Percentiles rank a stretch among this genome's conserved stretches.
Conservation (phyloP, 2,888 invertebrate genomes). For the Cephalotes varians region DNA sequence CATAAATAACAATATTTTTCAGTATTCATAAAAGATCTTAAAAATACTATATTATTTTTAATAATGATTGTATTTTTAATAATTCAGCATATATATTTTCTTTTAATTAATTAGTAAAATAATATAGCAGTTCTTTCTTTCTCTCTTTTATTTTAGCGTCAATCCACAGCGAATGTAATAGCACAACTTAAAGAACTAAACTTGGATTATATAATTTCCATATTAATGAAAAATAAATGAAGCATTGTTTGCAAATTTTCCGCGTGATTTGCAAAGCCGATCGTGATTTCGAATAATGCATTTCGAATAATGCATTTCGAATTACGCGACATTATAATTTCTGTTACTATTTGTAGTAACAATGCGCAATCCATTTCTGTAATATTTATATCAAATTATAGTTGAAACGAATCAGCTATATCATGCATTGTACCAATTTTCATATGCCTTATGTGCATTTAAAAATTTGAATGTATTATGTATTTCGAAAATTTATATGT, state of each 20-base stretch:
- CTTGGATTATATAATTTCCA: constrained; percentile 18
- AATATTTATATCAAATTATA: not conserved
- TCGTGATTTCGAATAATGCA: not conserved
- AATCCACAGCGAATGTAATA: not conserved
- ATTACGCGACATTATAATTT: not conserved
- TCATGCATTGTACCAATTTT: not conserved
- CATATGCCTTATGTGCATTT: not conserved
- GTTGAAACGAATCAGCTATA: not conserved
- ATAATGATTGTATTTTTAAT: not conserved
- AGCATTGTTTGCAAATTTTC: constrained; percentile 33
- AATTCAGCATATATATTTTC: not conserved
- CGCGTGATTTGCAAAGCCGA: not conserved
- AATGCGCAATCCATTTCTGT: not conserved
- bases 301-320: too few species aligned
- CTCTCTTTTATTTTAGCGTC: not conserved
- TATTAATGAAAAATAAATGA: constrained; percentile 28
- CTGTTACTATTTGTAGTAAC: not conserved
- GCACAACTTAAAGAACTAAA: not conserved
- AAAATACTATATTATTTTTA: not conserved
- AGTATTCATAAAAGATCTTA: not conserved
- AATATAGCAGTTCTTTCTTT: not conserved
- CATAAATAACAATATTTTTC: not conserved
- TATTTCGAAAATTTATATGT: not conserved
- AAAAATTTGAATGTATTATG: not conserved
- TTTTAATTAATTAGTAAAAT: not conserved